Base-by-base conservation (phyloP, 2,888 invertebrate genomes). In the Drosophila incognita region DNA sequence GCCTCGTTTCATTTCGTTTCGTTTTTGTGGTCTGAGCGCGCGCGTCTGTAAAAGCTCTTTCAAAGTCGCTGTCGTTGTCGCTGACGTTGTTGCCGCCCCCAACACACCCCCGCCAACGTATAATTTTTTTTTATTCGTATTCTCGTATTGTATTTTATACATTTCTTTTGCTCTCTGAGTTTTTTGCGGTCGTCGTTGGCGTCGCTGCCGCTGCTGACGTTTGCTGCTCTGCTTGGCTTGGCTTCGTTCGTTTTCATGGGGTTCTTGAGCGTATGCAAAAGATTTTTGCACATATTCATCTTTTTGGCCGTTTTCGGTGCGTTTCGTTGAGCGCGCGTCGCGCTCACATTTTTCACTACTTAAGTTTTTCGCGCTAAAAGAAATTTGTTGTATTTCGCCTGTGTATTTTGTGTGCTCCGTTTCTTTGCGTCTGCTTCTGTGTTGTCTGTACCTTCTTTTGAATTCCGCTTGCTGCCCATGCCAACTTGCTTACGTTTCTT, bases 281-380 rank as follows among this genome's bases (percentile, higher is more conserved):
- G 91, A 92, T 92, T 92, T 92, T 92, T 92, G 92, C 91, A 91
- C 92, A 92, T 92, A 92, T 92, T 92, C 91, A 92, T 92, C 91
- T 92, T 92, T 92, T 92, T 92, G 91, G 91, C 91, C 91, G 91
- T 92, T 92, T 92, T 92, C 91, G 91, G 91, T 92, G 90, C 92
- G 92, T 92, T 91, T 92, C 92, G 91, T 90, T 58, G 81, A 86
- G 88, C 85, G 88, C 87, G 88, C 85, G 70, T 83, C 74, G 76
- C 83, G 87, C 76, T 57, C 67, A 59, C 65, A 46, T 46, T 24
- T 46, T 62, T 80, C 65, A 31, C 62, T 65, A n/a, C 61, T 62
- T 79, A 64, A 81, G 69, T 81, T 83, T 89, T 87, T 80, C 85
- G 81, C 85, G 82, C 81, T 79, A 76, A 83, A 84, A 78, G 78